phyloP scores from a whole-genome alignment of 2,113 vertebrate species.

The Coturnix japonica region DNA sequence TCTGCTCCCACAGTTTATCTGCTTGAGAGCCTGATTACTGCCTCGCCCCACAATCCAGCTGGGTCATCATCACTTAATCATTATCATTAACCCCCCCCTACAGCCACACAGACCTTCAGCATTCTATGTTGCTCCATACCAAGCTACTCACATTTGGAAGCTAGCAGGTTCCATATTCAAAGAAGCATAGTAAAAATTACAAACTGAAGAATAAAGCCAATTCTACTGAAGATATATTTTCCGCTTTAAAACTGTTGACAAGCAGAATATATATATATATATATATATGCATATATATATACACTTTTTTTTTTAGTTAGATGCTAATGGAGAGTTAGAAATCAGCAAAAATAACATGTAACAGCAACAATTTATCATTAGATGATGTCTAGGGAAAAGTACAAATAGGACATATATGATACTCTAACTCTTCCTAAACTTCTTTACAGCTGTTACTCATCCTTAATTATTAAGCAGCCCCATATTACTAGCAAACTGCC shows the following conservation, averaged over 20 bases:
- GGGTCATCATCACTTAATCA: conserved; percentile 58
- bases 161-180: conserved; percentile 51
- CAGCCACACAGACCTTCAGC: conserved; percentile 14
- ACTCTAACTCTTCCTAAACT: not conserved
- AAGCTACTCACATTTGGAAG: conserved; percentile 57
- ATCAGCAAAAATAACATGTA: not conserved
- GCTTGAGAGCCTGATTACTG: conserved; percentile 43
- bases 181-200: conserved; percentile 32
- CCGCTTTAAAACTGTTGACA: not conserved
- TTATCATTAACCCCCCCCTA: conserved; percentile 56
- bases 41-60: conserved; percentile 54
- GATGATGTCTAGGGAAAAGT: not conserved
- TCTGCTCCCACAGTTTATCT: not conserved
- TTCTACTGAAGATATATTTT: not conserved
- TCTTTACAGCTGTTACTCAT: not conserved
- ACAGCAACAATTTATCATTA: not conserved
- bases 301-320: not conserved
- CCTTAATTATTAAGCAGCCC: not conserved
- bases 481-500: not conserved
- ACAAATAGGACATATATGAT: not conserved
- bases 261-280: not conserved
- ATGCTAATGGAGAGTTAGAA: not conserved
- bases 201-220: conserved; percentile 50
- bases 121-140: conserved; percentile 41
- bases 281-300: too few species aligned